These are phyloP conservation scores for Himalopsyche kuldschensis DNA, from an alignment of 2,888 invertebrate species.

Conservation along the genomic window DNA sequence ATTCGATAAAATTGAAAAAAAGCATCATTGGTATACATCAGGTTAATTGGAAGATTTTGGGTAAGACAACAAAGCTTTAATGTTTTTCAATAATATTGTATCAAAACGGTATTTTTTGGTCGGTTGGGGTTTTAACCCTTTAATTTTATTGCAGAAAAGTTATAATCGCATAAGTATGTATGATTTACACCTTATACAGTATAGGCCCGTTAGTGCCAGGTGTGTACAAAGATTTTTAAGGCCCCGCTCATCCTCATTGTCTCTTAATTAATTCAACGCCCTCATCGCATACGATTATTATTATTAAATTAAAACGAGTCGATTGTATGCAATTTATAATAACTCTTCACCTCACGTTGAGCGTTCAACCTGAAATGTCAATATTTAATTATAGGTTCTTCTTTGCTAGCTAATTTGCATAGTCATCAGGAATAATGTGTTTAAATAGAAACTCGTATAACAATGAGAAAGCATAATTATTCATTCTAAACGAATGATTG, in stretches of 20 bases:
- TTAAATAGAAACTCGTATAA: too few relatives aligned
- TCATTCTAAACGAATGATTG: too few relatives aligned
- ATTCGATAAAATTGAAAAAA: too few relatives aligned
- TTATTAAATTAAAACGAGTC: neutral
- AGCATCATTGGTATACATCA: too few relatives aligned
- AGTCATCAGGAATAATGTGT: neutral
- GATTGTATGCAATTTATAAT: neutral
- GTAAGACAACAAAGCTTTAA: too few relatives aligned
- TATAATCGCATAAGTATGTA: neutral
- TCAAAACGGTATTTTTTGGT: too few relatives aligned
- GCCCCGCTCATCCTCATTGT: neutral
- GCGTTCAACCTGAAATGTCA: neutral
- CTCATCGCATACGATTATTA: neutral
- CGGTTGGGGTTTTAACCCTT: too few relatives aligned
- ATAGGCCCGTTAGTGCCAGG: neutral
- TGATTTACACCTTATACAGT: neutral
- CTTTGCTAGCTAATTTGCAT: neutral
- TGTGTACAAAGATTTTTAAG: neutral
- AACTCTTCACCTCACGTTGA: neutral
- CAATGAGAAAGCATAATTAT: too few relatives aligned
- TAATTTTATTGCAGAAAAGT: too few relatives aligned
- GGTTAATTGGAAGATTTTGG: too few relatives aligned
- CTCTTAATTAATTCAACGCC: constrained; percentile 5
- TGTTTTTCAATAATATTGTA: too few relatives aligned
- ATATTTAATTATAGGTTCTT: neutral